Base-by-base conservation (phyloP, 2,797 vertebrate genomes). In the Crocidura indochinensis region DNA sequence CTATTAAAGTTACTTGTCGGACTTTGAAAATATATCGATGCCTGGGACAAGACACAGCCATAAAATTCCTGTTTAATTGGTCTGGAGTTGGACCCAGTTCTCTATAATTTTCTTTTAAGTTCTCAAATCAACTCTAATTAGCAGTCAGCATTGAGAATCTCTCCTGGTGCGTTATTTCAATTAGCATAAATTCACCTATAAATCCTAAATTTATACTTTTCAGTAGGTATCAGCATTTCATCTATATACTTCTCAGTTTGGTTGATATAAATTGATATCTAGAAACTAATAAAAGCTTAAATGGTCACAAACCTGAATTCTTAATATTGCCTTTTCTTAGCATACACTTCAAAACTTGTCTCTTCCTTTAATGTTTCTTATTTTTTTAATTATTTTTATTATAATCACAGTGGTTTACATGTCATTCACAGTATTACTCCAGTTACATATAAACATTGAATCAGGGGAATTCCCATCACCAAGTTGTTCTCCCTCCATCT, bases 21-120 rank as follows among this genome's bases (percentile, higher is more conserved):
- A 20, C 31, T 69, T 85, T 73, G 38, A 20, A 85, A 78, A 77
- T 86, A 31, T 79, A 75, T 44, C 51, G 15, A 14, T 68, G 4
- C 9, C 29, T 79, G 9, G 26, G 51, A 29, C 24, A 62, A 1
- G 1, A 2, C 9, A 74, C 2, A 47, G 15, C 38, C 38, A 38
- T 38, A 38, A 38, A 84, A 86, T 47, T 72, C 81, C 69, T 2
- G 56, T 67, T 78, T 81, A 85, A 47, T 15, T 78, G 56, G 31
- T 49, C 53, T 79, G 44, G 26, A 3, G 27, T 72, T 27, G 65
- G 27, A n/a, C 31, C 22, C 12, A 67, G 44, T 19, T 4, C 62
- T 74, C 53, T 47, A 12, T 26, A 2, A 38, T 22, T 27, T 76
- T 81, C 74, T 78, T 46, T 26, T 31, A 53, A 67, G 31, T 31